A percentile compares a stretch with the other conserved stretches of the same genome.
Evolutionary conservation across 2,888 invertebrate species (phyloP).

Genomic region (Drosophila nr. medialis): DNA sequence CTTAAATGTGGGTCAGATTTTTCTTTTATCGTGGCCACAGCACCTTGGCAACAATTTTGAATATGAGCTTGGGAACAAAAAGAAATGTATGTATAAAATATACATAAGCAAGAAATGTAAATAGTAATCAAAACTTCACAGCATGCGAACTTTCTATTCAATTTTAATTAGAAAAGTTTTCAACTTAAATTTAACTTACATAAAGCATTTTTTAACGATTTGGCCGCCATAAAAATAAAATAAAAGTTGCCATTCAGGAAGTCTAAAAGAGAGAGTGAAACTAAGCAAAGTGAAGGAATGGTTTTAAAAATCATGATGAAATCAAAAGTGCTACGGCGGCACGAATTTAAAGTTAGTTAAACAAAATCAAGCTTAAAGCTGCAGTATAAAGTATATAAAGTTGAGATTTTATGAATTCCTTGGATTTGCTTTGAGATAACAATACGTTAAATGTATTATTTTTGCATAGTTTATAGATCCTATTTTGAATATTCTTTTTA

Average conservation of each 20-base stretch:
- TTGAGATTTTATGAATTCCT: neutral
- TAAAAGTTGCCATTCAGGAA: slow-evolving; percentile 44
- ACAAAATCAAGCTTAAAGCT: neutral
- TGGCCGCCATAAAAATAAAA: slow-evolving; percentile 44
- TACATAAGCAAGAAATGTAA: slow-evolving; percentile 52
- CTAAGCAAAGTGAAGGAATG: slow-evolving; percentile 21
- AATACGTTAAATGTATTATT: neutral
- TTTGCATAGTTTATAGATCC: neutral
- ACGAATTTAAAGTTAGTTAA: neutral
- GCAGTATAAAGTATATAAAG: neutral
- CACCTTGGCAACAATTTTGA: slow-evolving; percentile 39
- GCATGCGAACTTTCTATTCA: slow-evolving; percentile 68
- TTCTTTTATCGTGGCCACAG: slow-evolving; percentile 15
- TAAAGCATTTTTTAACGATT: slow-evolving; percentile 38
- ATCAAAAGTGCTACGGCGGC: slow-evolving; percentile 19
- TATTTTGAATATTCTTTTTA: neutral
- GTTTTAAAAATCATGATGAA: slow-evolving; percentile 18
- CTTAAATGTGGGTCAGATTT: slow-evolving; percentile 40
- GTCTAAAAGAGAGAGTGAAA: slow-evolving; percentile 33
- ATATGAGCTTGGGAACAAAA: slow-evolving; percentile 25
- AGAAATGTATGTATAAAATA: slow-evolving; percentile 17
- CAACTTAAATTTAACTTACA: slow-evolving; percentile 71
- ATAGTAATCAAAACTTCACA: slow-evolving; percentile 74
- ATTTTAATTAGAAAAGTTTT: slow-evolving; percentile 78
- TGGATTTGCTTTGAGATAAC: fast-evolving